Conservation (phyloP, 92 coral and sea anemone genomes). For the Meandrina meandrites region DNA sequence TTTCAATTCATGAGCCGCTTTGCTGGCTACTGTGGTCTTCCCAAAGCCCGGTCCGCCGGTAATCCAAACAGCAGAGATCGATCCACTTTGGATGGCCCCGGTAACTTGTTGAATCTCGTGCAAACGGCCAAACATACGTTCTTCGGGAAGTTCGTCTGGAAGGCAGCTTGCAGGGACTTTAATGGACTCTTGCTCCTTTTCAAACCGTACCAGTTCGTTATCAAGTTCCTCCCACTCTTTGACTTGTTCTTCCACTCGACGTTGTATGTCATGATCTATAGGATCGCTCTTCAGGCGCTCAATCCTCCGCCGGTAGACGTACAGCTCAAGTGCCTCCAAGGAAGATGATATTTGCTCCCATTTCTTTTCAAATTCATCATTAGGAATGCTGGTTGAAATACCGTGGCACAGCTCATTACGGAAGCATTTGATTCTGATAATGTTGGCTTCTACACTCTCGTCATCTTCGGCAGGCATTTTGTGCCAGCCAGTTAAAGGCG, state of each 20-base stretch:
- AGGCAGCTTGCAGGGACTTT: not conserved
- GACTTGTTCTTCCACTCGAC: not conserved
- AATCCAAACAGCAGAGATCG: constrained; percentile 11
- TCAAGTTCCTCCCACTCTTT: not conserved
- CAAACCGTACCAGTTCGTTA: not conserved
- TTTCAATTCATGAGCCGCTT: constrained; percentile 24
- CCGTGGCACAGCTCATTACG: no score
- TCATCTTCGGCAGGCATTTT: no score
- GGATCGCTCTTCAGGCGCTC: constrained; percentile 14
- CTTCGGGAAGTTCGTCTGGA: not conserved
- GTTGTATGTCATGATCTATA: not conserved
- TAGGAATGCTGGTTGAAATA: no score
- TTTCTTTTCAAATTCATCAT: no score
- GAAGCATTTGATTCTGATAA: no score
- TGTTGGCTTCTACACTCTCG: no score
- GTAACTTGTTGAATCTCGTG: not conserved
- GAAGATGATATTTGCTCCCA: no score
- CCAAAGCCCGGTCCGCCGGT: constrained; percentile 59
- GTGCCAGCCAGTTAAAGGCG: no score
- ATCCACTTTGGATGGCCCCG: not conserved
- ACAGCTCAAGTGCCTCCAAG: no score
- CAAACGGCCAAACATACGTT: not conserved
- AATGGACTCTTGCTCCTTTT: not conserved
- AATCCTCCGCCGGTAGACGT: not conserved
- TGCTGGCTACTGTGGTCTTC: constrained; percentile 45